Evolutionary conservation across 2,888 invertebrate genomes (phyloP).

Genomic region (Thalpophila matura): DNA sequence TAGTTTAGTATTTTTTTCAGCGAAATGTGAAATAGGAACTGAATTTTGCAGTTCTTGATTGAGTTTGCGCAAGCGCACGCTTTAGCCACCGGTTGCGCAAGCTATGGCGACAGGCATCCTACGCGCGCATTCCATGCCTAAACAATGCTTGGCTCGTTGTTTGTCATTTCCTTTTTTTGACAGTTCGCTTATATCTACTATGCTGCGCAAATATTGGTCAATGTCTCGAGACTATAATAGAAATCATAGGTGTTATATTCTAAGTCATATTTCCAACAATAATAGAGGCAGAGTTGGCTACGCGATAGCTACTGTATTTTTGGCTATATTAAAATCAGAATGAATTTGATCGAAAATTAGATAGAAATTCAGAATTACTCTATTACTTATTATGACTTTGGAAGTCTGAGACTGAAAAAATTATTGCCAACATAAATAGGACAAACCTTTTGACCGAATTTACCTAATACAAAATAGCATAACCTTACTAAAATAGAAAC

Average conservation of each 20-base stretch:
- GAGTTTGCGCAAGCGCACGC: constrained; percentile 68
- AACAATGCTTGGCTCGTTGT: constrained; percentile 48
- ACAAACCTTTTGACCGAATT: neutral
- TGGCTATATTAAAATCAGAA: neutral
- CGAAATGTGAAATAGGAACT: constrained; percentile 4
- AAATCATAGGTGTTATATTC: constrained; percentile 1
- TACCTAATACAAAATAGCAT: too few species aligned
- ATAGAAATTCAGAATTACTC: neutral
- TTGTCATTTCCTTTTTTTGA: constrained; percentile 49
- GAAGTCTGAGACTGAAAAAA: too few species aligned
- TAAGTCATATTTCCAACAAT: neutral
- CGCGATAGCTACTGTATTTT: neutral
- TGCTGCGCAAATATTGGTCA: constrained; percentile 43
- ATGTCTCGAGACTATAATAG: constrained; percentile 15
- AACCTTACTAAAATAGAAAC: neutral
- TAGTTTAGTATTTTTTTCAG: constrained; percentile 4
- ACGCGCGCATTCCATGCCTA: constrained; percentile 71
- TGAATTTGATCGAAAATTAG: neutral
- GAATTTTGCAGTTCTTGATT: constrained; percentile 9
- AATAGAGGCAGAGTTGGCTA: neutral
- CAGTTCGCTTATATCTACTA: constrained; percentile 26
- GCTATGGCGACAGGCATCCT: constrained; percentile 73
- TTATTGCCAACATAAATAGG: neutral
- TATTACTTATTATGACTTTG: too few species aligned
- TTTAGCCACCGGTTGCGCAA: constrained; percentile 69